Percentiles rank a stretch among this genome's conserved stretches.
phyloP scores from a whole-genome alignment of 1,140 invertebrate species.

The Sycobia sp. region DNA sequence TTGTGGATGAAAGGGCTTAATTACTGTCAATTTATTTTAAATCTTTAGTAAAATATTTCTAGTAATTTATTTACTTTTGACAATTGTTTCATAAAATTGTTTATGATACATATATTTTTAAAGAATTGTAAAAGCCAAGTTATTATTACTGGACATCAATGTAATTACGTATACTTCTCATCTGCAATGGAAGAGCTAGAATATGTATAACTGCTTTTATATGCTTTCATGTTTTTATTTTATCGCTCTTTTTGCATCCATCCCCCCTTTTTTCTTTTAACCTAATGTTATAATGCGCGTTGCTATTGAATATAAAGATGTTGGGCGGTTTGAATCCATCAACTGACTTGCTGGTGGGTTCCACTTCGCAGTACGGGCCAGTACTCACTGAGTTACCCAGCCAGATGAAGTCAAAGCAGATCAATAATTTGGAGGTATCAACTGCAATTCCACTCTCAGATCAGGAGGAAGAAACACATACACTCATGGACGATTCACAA shows the following conservation, averaged over 20 bases:
- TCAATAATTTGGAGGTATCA: slow-evolving; percentile 42
- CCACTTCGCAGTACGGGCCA: slow-evolving; percentile 63
- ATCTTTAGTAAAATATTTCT: neutral
- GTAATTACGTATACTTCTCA: neutral
- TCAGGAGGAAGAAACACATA: slow-evolving; percentile 59
- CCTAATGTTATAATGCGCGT: slow-evolving; percentile 55
- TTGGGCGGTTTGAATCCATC: slow-evolving; percentile 64
- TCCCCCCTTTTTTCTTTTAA: slow-evolving; percentile 49
- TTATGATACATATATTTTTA: neutral
- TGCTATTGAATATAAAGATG: slow-evolving; percentile 59
- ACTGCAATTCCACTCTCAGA: slow-evolving; percentile 54
- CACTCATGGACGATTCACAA: slow-evolving; percentile 55
- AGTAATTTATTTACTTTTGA: no score
- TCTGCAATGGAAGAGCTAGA: slow-evolving; percentile 4
- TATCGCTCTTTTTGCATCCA: slow-evolving; percentile 33
- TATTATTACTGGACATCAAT: neutral
- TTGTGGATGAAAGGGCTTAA: slow-evolving; percentile 13
- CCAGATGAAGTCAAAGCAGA: slow-evolving; percentile 52
- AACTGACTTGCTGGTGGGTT: slow-evolving; percentile 64
- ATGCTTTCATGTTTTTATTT: slow-evolving; percentile 34
- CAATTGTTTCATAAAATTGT: no score
- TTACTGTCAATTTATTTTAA: neutral
- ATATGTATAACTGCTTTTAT: slow-evolving; percentile 13
- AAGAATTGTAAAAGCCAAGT: neutral
- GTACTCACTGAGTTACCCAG: slow-evolving; percentile 60